Conservation (phyloP, 1,140 invertebrate genomes). For the Monomorium pharaonis region DNA sequence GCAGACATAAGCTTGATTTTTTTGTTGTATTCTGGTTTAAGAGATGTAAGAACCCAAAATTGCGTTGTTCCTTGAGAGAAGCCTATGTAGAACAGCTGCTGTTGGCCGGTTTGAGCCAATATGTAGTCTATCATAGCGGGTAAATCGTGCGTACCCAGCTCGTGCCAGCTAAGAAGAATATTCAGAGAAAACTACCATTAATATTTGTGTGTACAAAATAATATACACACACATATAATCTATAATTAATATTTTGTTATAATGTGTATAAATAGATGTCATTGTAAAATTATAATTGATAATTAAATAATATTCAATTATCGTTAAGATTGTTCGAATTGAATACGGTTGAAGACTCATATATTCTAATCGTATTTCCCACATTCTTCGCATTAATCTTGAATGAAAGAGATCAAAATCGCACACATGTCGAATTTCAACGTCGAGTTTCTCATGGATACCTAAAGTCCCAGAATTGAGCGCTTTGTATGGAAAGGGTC, state of each 20-base stretch:
- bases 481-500: constrained; percentile 82
- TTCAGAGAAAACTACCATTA: not conserved
- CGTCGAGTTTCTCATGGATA: not conserved
- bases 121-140: constrained; percentile 90
- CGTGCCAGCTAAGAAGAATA: constrained; percentile 79
- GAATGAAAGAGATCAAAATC: not conserved
- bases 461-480: constrained; percentile 85
- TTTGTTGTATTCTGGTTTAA: constrained; percentile 85
- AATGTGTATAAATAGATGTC: not conserved
- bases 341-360: not conserved
- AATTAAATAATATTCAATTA: not conserved
- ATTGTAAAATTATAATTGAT: not conserved
- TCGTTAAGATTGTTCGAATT: not conserved
- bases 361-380: not conserved
- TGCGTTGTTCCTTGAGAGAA: constrained; percentile 86
- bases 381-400: not conserved
- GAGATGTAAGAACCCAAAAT: constrained; percentile 86
- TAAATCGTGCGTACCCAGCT: constrained; percentile 89
- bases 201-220: too few species aligned
- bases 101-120: constrained; percentile 85
- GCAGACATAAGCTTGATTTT: constrained; percentile 84
- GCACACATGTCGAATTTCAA: not conserved
- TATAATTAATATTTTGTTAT: not conserved
- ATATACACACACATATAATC: not conserved
- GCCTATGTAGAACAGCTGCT: constrained; percentile 86